Conservation (phyloP, 2,888 invertebrate genomes). For the Meloe dianella region DNA sequence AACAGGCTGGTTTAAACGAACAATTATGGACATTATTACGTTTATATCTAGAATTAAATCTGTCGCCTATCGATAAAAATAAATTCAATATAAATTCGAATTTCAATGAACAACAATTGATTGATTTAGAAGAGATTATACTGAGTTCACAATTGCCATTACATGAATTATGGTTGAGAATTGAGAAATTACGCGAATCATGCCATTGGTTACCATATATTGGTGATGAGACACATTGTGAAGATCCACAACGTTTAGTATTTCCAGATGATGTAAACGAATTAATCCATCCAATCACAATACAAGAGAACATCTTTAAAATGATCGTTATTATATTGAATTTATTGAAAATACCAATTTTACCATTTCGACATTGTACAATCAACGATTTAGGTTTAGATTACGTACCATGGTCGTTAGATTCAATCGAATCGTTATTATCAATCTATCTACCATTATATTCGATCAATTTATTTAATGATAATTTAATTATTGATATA, state of each 20-base stretch:
- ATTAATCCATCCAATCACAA: conserved; percentile 72
- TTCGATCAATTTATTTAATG: conserved; percentile 50
- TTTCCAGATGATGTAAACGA: conserved; percentile 69
- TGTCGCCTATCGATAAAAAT: conserved; percentile 56
- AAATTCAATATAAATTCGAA: conserved; percentile 44
- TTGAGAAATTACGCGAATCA: conserved; percentile 75
- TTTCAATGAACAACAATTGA: conserved; percentile 61
- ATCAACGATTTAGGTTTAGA: conserved; percentile 58
- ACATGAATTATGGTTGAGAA: conserved; percentile 76
- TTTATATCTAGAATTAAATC: conserved; percentile 72
- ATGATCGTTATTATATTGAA: conserved; percentile 67
- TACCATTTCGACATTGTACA: conserved; percentile 61
- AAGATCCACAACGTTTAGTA: conserved; percentile 71
- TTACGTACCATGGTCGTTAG: conserved; percentile 59
- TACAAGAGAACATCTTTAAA: conserved; percentile 65
- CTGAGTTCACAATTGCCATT: conserved; percentile 70
- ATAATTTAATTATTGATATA: conserved; percentile 57
- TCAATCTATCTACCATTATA: conserved; percentile 55
- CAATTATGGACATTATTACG: conserved; percentile 75
- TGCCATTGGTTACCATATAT: conserved; percentile 72
- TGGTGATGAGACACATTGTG: conserved; percentile 57
- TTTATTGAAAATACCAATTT: conserved; percentile 66
- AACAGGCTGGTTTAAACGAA: conserved; percentile 78
- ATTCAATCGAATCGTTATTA: conserved; percentile 63
- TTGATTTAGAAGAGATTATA: conserved; percentile 69